Base-by-base conservation (phyloP, 2,113 vertebrate species). In the Cyanistes caeruleus region DNA sequence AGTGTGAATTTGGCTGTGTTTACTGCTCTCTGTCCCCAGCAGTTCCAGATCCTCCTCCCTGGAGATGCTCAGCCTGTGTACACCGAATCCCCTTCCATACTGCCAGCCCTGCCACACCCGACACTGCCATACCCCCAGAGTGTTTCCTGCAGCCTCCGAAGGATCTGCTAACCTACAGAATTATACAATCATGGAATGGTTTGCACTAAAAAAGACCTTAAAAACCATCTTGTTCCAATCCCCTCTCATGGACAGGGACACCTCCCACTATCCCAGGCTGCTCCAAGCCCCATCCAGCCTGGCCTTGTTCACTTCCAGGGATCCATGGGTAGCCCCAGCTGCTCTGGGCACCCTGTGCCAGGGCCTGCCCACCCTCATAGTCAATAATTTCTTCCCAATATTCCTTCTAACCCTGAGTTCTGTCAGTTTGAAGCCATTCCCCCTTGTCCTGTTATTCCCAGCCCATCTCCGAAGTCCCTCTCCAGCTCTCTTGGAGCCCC, bases 211-310 rank as follows among this genome's bases (percentile, higher is more conserved):
- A 31, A 4, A 3, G 12, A 27, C 21, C 18, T 33, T 31, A 25
- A 83, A 83, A 39, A 16, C 2, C 24, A 55, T 22, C 25, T 41
- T 9, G 5, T 55, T 55, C 48, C 8, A 55, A 28, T 6, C 6
- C 30, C 9, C n/a, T 76, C 14, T 17, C 2, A 48, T 15, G 12
- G 23, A 17, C 48, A 62, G 4, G 41, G 25, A 62, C 41, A 19
- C 8, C 21, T 49, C 1, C 17, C 8, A 3, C 12, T 9, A 0
- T 5, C 1, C 12, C 63, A 55, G 17, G 7, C 0, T 11, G 7
- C 41, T 90, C 25, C n/a, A 9, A 49, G 12, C 18, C 25, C 25
- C 0, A 0, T 62, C 10, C 55, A 49, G 0, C 27, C 41, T 33
- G 27, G 12, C 27, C 72, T 62, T 35, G 55, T 10, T 1, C 55